Conservation (phyloP, 2,888 invertebrate genomes). For the Palloptera scutellata region DNA sequence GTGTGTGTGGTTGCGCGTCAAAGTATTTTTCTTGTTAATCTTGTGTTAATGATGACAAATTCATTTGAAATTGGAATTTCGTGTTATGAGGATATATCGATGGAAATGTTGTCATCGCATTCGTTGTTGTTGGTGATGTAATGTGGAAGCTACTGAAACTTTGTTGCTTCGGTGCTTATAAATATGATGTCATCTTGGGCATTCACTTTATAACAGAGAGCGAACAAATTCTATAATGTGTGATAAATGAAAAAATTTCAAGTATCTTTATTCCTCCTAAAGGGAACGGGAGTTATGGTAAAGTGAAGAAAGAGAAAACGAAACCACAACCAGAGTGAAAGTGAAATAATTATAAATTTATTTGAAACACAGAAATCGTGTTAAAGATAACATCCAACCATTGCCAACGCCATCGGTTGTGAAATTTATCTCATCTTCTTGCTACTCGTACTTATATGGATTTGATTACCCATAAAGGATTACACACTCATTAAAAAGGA, state of each 20-base stretch:
- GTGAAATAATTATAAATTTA: slow-evolving; percentile 4
- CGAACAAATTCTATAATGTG: not conserved
- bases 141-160: not conserved
- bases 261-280: not conserved
- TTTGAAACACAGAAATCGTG: not conserved
- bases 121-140: not conserved
- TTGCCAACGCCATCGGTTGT: not conserved
- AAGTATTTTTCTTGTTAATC: not conserved
- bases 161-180: not conserved
- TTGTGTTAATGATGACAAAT: slow-evolving; percentile 8
- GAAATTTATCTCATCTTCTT: slow-evolving; percentile 18
- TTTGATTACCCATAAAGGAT: slow-evolving; percentile 42
- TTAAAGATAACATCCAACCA: not conserved
- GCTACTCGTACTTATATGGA: slow-evolving; percentile 7
- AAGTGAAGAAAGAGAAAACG: slow-evolving; percentile 1
- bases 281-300: slow-evolving; percentile 9
- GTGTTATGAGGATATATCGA: slow-evolving; percentile 46
- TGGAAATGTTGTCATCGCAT: slow-evolving; percentile 47
- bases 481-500: slow-evolving; percentile 36
- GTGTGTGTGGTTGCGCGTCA: slow-evolving; percentile 12
- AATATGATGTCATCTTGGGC: slow-evolving; percentile 1
- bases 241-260: not conserved
- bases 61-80: slow-evolving; percentile 28
- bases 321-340: slow-evolving; percentile 12
- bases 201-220: not conserved